Conservation (phyloP, 2,113 vertebrate genomes). For the rabbit (Oryctolagus cuniculus) region DNA sequence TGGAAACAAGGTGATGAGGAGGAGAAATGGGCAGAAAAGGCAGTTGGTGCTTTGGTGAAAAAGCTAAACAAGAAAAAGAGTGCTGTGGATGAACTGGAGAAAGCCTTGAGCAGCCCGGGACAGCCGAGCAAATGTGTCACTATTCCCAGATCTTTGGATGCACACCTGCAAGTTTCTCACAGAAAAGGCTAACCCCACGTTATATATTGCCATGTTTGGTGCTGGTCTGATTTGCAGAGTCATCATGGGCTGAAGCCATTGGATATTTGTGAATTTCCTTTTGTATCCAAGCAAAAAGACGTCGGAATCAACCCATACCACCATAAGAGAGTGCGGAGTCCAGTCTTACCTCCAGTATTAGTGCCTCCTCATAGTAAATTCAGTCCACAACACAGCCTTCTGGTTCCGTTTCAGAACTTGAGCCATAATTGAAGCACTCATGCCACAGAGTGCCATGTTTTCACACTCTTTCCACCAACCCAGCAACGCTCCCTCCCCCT, state of each 20-base stretch:
- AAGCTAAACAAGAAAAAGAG: conserved; percentile 99
- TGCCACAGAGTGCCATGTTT: conserved; percentile 97
- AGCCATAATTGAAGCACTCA: conserved; percentile 97
- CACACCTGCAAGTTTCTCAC: conserved; percentile 98
- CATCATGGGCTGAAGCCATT: conserved; percentile 99
- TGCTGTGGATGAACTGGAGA: conserved; percentile 99
- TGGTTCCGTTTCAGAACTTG: conserved; percentile 97
- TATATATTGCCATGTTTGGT: conserved; percentile 99
- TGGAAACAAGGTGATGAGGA: conserved; percentile 99
- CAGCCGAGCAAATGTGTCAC: conserved; percentile 99
- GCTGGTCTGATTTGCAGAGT: conserved; percentile 99
- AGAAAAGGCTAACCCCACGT: conserved; percentile 98
- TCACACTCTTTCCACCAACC: conserved; percentile 98
- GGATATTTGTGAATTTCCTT: conserved; percentile 99
- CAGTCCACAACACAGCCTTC: conserved; percentile 98
- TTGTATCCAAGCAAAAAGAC: conserved; percentile 99
- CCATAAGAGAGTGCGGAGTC: conserved; percentile 99
- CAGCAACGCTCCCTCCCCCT: conserved; percentile 94
- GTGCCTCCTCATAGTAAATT: conserved; percentile 99
- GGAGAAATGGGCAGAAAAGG: conserved; percentile 99
- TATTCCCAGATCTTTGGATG: conserved; percentile 97
- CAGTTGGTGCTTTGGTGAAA: conserved; percentile 98
- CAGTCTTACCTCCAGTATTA: conserved; percentile 99
- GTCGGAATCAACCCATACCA: conserved; percentile 99
- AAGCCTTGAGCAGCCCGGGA: conserved; percentile 97